These are phyloP conservation scores for Meteorus cinctellus DNA, from an alignment of 2,888 invertebrate species.

Conservation along the genomic window DNA sequence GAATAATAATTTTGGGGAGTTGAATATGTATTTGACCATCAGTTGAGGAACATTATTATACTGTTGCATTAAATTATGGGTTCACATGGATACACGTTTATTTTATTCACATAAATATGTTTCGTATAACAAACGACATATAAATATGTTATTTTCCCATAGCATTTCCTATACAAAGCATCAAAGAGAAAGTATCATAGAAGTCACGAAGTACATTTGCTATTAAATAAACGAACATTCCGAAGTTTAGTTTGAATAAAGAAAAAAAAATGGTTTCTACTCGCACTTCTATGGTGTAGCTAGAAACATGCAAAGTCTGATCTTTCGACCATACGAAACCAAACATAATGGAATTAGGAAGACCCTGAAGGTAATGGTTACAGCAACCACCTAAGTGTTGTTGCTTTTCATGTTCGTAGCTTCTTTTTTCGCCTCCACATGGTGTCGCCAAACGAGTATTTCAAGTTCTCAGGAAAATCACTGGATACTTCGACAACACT, in stretches of 20 bases:
- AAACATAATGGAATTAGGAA: constrained; percentile 72
- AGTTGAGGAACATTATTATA: background rate
- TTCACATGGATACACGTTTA: too few relatives aligned
- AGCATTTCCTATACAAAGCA: too few relatives aligned
- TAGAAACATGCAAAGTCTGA: constrained; percentile 1
- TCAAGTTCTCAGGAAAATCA: background rate
- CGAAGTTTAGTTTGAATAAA: background rate
- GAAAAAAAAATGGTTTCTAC: constrained; percentile 20
- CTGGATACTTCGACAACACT: background rate
- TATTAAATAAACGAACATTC: background rate
- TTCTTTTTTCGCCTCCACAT: constrained; percentile 15
- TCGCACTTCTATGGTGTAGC: background rate
- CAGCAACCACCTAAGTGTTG: constrained; percentile 71
- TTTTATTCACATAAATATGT: too few relatives aligned
- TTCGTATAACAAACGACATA: too few relatives aligned
- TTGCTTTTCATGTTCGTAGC: constrained; percentile 55
- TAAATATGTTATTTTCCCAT: too few relatives aligned
- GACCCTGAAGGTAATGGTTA: constrained; percentile 61
- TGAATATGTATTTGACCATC: background rate
- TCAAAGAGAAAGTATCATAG: too few relatives aligned
- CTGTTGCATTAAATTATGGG: too few relatives aligned
- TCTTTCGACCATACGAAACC: constrained; percentile 59
- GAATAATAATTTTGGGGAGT: background rate
- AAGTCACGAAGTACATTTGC: too few relatives aligned
- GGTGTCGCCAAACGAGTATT: background rate